Conservation (phyloP, 2,888 invertebrate species). For the Carcina quercana region DNA sequence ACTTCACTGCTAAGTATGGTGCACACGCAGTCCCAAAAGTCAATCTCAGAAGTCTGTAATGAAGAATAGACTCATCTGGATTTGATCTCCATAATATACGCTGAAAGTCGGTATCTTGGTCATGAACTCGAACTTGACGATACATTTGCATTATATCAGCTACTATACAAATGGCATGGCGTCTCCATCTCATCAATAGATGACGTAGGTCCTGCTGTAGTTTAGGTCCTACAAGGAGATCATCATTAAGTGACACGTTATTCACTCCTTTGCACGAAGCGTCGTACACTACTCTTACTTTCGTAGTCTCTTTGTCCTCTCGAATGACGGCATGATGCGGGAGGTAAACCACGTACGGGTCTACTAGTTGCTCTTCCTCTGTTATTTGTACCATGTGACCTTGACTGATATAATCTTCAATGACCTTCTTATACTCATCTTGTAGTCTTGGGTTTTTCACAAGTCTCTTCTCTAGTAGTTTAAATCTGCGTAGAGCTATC, state of each 20-base stretch:
- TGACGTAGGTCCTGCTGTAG: conserved; percentile 16
- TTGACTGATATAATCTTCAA: conserved; percentile 10
- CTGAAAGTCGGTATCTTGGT: conserved; percentile 12
- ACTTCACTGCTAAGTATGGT: conserved; percentile 16
- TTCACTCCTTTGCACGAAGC: background rate
- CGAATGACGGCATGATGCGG: conserved; percentile 19
- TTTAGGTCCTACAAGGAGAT: conserved; percentile 13
- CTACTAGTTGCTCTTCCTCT: conserved; percentile 2
- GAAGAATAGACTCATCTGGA: conserved; percentile 5
- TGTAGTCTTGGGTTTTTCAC: conserved; percentile 3
- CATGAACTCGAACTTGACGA: conserved; percentile 7
- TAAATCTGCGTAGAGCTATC: conserved; percentile 11
- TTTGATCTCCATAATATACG: conserved; percentile 15
- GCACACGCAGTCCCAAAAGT: conserved; percentile 20
- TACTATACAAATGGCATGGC: conserved; percentile 9
- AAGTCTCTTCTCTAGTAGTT: conserved; percentile 9
- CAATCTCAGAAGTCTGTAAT: conserved; percentile 14
- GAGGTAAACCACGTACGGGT: conserved; percentile 7
- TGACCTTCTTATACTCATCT: conserved; percentile 13
- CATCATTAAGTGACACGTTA: conserved; percentile 15
- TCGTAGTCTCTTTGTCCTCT: conserved; percentile 12
- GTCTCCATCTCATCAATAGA: conserved; percentile 13
- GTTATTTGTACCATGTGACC: conserved; percentile 10
- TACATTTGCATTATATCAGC: conserved; percentile 17
- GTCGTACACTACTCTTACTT: conserved; percentile 6